phyloP scores from a whole-genome alignment of 2,888 invertebrate species.

The Callimorpha dominula region DNA sequence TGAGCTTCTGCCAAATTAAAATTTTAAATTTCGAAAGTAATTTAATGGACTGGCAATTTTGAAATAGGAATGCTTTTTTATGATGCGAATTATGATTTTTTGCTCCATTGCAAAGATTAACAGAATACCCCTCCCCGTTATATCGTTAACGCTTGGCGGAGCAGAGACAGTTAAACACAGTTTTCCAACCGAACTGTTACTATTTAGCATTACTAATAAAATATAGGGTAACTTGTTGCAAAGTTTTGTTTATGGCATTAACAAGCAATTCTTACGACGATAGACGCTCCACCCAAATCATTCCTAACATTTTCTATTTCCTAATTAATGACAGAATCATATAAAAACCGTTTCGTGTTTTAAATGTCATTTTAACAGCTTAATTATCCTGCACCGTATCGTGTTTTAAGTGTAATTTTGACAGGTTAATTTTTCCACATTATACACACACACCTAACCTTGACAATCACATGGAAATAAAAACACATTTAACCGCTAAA shows the following conservation, averaged over 20 bases:
- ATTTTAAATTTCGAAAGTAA: conserved; percentile 15
- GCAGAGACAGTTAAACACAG: conserved; percentile 74
- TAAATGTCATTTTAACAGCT: conserved; percentile 10
- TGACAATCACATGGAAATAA: conserved; percentile 43
- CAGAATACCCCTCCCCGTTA: conserved; percentile 65
- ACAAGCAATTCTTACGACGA: neutral
- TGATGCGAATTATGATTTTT: conserved; percentile 37
- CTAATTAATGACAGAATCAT: neutral
- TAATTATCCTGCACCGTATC: neutral
- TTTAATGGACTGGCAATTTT: conserved; percentile 22
- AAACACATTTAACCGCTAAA: conserved; percentile 58
- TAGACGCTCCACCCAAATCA: neutral
- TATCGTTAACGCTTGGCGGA: conserved; percentile 65
- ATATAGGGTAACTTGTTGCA: conserved; percentile 35
- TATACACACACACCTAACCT: conserved; percentile 35
- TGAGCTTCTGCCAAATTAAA: conserved; percentile 27
- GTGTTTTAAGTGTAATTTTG: conserved; percentile 7
- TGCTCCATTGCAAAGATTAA: conserved; percentile 53
- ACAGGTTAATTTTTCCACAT: conserved; percentile 12
- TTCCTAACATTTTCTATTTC: neutral
- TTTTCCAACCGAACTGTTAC: conserved; percentile 65
- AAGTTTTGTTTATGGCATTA: conserved; percentile 29
- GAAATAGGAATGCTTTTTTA: conserved; percentile 15
- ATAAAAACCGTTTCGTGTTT: neutral
- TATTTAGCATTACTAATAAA: conserved; percentile 57